phyloP scores from a whole-genome alignment of 2,888 invertebrate genomes.

The Automeris io region DNA sequence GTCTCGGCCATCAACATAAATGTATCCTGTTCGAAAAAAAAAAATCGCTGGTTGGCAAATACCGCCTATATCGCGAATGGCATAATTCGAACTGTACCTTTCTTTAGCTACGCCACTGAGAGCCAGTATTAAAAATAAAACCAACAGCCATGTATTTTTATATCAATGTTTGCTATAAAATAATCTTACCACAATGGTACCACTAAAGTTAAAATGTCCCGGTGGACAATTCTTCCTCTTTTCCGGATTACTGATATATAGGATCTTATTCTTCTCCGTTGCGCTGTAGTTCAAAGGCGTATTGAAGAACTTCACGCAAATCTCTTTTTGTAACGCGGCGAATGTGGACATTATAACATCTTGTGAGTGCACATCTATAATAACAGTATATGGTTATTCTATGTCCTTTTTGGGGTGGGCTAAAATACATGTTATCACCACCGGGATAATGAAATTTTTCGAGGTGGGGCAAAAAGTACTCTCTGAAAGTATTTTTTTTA shows the following conservation, averaged over 20 bases:
- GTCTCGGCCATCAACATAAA: too few species aligned
- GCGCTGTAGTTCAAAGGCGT: conserved; percentile 29
- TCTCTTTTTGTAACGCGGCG: conserved; percentile 36
- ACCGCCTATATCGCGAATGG: too few species aligned
- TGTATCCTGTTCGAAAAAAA: too few species aligned
- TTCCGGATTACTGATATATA: conserved; percentile 48
- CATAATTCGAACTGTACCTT: too few species aligned
- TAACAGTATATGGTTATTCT: neutral
- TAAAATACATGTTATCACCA: too few species aligned
- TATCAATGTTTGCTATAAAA: neutral
- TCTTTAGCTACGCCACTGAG: too few species aligned
- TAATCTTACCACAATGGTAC: conserved; percentile 40
- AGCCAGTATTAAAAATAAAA: too few species aligned
- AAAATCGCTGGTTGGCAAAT: too few species aligned
- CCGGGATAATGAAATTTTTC: too few species aligned
- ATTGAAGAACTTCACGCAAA: conserved; percentile 59
- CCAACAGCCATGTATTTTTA: too few species aligned
- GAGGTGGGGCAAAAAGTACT: too few species aligned
- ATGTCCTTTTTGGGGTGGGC: neutral
- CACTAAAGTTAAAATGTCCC: conserved; percentile 29
- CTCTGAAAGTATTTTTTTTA: too few species aligned
- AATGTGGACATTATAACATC: conserved; percentile 41
- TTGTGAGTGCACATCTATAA: conserved; percentile 55
- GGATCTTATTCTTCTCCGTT: conserved; percentile 23
- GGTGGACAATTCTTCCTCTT: conserved; percentile 44